Evolutionary conservation across 2,113 vertebrate species (phyloP), one percentile per base, ranked within the genome.

Genomic region (Gulo gulo): DNA sequence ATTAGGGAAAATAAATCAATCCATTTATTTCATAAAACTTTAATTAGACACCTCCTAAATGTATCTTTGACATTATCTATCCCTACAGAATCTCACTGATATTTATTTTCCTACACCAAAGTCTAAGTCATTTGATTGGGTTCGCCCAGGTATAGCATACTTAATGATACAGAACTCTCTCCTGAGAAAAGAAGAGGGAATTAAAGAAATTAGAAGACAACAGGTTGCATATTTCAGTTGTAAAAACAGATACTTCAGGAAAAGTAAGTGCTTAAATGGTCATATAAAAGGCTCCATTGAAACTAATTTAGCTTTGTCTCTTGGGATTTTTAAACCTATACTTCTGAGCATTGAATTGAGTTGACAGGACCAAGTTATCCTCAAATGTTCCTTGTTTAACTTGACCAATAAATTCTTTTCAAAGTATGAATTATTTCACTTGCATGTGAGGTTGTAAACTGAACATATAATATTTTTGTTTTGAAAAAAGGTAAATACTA

Each of bases 271-370:
- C 47, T 88, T 97, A 96, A 97, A 55, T 82, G 76, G 71, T 94
- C 84, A 93, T 52, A 97, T 52, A 93, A 95, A 97, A 96, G 88
- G 73, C 87, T 65, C 71, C 95, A 74, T 93, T 97, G 94, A 95
- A 97, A 92, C 92, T 91, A 95, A 94, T 91, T 85, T 96, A 94
- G 76, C 36, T 65, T 94, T 71, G 4, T 80, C 76, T 94, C 87
- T 55, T 61, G 82, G 83, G 88, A 95, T 95, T 86, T 95, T 57
- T 65, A 96, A 94, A 82, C 34, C 59, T 94, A 91, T 2, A 86
- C 55, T 94, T 92, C 34, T 52, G 55, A 97, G n/a, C 81, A 94
- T 3, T 92, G 81, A 96, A 79, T 39, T 36, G 15, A 95, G 45
- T 34, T 82, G 69, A 63, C 23, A 97, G 42, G 29, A 93, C 20